Conservation (phyloP, 2,888 invertebrate genomes). For the Heliconius cydno region DNA sequence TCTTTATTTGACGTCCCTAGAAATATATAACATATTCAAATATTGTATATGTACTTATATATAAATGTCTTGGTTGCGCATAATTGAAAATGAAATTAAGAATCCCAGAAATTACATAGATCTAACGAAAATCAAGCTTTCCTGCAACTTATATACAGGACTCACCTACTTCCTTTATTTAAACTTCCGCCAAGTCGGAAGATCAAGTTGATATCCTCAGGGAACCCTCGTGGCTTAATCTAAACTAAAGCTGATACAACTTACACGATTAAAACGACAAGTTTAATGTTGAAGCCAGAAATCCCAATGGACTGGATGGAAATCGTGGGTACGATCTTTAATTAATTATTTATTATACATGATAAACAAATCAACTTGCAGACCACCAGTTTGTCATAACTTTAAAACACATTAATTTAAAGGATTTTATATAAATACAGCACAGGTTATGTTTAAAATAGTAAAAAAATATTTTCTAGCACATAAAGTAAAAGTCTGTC, state of each 20-base stretch:
- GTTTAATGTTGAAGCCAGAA: neutral
- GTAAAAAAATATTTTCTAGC: too few relatives aligned
- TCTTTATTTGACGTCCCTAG: neutral
- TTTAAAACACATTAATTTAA: neutral
- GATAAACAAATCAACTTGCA: neutral
- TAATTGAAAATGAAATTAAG: neutral
- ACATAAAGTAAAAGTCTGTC: too few relatives aligned
- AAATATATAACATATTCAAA: neutral
- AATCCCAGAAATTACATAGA: neutral
- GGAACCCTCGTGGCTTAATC: conserved; percentile 23
- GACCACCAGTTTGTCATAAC: neutral
- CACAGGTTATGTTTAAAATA: neutral
- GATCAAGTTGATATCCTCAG: conserved; percentile 21
- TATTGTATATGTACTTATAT: neutral
- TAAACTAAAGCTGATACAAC: conserved; percentile 23
- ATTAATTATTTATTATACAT: neutral
- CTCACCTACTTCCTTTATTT: neutral
- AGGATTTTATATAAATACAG: neutral
- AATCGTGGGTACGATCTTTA: neutral
- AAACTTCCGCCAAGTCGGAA: conserved; percentile 6
- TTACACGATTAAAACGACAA: conserved; percentile 10
- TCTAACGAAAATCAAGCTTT: neutral
- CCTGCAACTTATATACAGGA: neutral
- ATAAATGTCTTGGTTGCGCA: neutral
- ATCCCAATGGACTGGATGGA: neutral